Evolutionary conservation across 2,113 vertebrate genomes (phyloP).

Genomic region (Pongo pygmaeus): DNA sequence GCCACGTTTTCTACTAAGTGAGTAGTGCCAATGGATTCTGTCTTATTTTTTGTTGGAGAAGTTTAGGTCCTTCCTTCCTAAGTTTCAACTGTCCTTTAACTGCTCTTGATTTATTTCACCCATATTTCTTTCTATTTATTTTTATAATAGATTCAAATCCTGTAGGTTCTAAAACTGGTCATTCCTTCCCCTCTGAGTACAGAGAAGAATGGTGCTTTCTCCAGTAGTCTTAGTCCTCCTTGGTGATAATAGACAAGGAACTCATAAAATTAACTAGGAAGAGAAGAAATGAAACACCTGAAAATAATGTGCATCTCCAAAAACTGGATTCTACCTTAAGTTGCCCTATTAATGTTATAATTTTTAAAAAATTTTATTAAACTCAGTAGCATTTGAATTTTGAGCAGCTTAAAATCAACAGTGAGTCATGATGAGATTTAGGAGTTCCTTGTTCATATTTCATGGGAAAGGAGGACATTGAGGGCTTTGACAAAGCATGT

Average conservation of each 20-base stretch:
- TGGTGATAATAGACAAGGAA: background rate
- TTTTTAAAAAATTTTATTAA: background rate
- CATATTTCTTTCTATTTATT: background rate
- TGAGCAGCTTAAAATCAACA: background rate
- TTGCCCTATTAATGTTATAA: background rate
- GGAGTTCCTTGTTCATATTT: background rate
- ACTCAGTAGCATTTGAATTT: background rate
- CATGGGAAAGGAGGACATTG: too few species aligned
- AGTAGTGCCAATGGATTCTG: background rate
- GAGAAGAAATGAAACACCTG: background rate
- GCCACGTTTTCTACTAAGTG: background rate
- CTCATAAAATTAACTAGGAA: background rate
- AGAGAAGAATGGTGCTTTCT: background rate
- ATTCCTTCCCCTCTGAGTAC: background rate
- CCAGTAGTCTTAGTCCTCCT: background rate
- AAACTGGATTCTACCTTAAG: background rate
- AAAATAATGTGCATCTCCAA: background rate
- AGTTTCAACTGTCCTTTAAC: background rate
- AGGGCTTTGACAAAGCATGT: background rate
- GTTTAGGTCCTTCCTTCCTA: background rate
- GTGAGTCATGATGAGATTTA: background rate
- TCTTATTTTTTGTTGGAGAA: background rate
- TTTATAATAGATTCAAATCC: background rate
- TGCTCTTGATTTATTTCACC: background rate
- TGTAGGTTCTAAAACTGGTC: background rate